Evolutionary conservation across 1,140 invertebrate genomes (phyloP), one percentile per base, ranked within the genome.

Genomic region (Musca vetustissima): DNA sequence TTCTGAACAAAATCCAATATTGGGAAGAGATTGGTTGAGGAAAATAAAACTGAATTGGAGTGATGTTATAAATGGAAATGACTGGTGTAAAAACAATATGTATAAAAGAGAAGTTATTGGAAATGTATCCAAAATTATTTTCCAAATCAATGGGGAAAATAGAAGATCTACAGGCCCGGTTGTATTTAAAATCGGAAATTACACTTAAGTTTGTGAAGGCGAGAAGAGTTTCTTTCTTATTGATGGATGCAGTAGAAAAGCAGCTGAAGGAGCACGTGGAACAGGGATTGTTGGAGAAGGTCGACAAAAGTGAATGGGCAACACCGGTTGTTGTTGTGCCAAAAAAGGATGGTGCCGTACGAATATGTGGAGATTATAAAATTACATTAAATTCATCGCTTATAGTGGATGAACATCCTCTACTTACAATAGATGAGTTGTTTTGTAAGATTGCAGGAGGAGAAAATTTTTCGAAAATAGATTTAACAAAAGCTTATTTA

Each of bases 321-420:
- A 79, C 83, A 24, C 83, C 83, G 0, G 73, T 87, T 2, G 85
- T 86, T 0, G 73, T 83, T 0, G 82, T 87, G 15, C 81, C 32
- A 86, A 87, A 76, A 73, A 71, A 22, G 74, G 81, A 57, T 57
- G 25, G 25, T 1, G 53, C 13, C 6, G 25, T 57, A 14, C 69
- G 82, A 79, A 13, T 73, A 69, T 6, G 72, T 77, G 15, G 48
- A 83, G 36, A 43, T 57, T 69, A 66, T 55, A 69, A 68, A 65
- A 65, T 71, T 14, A 71, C 75, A 17, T 52, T 75, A 36, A 76
- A 75, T 67, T 70, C 69, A n/a, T 13, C 67, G 19, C 66, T 76
- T 15, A 3, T 75, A 21, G 43, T 72, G 6, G 72, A 75, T 59
- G 73, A 77, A 48, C 64, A 75, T 57, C 75, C 72, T 17, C 24